Percentiles rank a stretch among this genome's conserved stretches.
Conservation (phyloP, 92 coral and sea anemone genomes). For the Hydrozoanthus gracilis region DNA sequence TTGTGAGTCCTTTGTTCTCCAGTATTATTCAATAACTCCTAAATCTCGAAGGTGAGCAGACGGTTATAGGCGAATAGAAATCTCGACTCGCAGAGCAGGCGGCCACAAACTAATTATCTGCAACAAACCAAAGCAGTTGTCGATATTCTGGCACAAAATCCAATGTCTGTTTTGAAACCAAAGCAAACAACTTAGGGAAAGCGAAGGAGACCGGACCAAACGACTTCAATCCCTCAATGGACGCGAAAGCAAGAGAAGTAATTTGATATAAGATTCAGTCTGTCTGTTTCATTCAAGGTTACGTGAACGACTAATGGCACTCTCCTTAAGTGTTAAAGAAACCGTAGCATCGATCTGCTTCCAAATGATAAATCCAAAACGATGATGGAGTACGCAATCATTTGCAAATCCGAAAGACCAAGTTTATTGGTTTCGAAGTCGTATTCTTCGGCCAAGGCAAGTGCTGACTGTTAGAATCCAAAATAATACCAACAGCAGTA, state of each 20-base stretch:
- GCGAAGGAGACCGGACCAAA: no score
- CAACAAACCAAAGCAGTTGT: not conserved
- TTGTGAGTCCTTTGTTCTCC: not conserved
- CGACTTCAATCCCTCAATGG: no score
- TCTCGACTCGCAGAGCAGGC: not conserved
- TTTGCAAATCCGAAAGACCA: slow-evolving; percentile 21
- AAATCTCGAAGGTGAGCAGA: not conserved
- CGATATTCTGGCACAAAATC: not conserved
- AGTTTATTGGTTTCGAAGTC: not conserved
- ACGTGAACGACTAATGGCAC: not conserved
- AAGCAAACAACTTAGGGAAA: not conserved
- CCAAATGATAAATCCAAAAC: slow-evolving; percentile 6
- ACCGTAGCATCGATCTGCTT: not conserved
- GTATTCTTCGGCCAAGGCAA: not conserved
- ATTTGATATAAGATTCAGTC: not conserved
- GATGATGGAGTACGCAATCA: not conserved
- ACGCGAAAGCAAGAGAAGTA: not conserved
- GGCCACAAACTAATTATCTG: not conserved
- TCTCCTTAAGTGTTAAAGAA: not conserved
- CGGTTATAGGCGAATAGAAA: not conserved
- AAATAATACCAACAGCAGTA: not conserved
- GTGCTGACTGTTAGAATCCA: not conserved
- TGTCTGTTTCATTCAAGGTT: not conserved
- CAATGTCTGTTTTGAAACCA: not conserved
- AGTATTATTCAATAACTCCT: not conserved